Percentiles rank a stretch among this genome's conserved stretches.
phyloP scores from a whole-genome alignment of 2,797 vertebrate species.

The Platyrinchus mystaceus region DNA sequence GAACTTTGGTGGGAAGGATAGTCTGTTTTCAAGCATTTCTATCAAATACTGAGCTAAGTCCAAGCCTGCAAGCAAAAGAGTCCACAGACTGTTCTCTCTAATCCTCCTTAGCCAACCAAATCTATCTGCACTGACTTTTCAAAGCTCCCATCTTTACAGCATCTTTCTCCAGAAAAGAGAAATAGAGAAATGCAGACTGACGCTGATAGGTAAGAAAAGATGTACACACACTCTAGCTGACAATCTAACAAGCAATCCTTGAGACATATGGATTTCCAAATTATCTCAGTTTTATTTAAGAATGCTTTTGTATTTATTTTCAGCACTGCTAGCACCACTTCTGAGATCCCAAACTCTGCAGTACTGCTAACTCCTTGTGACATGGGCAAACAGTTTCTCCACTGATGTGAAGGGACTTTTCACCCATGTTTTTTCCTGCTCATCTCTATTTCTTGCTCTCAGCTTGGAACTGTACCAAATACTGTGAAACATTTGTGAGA shows the following conservation, averaged over 20 bases:
- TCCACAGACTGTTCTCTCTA: not conserved
- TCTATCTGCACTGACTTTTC: not conserved
- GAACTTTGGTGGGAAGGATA: not conserved
- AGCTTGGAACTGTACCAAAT: slow-evolving; percentile 7
- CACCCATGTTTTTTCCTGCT: not conserved
- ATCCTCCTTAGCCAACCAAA: not conserved
- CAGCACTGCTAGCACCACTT: not conserved
- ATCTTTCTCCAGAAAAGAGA: not conserved
- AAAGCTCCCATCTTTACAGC: not conserved
- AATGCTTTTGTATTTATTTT: not conserved
- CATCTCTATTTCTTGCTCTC: not conserved
- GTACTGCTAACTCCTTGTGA: not conserved
- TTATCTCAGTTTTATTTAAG: slow-evolving; percentile 5
- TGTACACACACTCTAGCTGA: not conserved
- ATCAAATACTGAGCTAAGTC: not conserved
- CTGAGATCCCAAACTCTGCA: not conserved
- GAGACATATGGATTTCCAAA: not conserved
- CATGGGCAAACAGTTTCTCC: not conserved
- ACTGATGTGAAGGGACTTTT: slow-evolving; percentile 5
- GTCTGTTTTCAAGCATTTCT: not conserved
- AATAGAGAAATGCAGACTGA: not conserved
- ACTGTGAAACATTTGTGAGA: slow-evolving; percentile 10
- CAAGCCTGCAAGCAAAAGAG: not conserved
- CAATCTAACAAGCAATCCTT: not conserved
- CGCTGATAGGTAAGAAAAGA: not conserved